Evolutionary conservation across 2,888 invertebrate species (phyloP).

Genomic region (Crioceris asparagi): DNA sequence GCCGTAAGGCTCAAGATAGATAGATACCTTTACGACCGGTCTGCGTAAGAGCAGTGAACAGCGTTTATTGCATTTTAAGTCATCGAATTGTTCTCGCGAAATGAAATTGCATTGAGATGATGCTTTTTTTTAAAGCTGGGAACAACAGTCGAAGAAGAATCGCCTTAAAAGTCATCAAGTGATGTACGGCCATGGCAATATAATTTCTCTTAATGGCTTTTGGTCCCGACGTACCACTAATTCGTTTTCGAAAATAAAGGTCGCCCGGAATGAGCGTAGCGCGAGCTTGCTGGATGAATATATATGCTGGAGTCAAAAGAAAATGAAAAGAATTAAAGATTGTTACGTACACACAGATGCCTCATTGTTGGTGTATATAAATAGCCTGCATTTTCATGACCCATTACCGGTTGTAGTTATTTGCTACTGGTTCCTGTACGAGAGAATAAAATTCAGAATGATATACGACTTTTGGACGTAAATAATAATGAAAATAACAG

Average conservation of each 20-base stretch:
- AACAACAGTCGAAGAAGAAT: constrained; percentile 12
- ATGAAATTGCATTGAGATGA: constrained; percentile 23
- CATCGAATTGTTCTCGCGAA: constrained; percentile 24
- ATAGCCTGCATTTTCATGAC: not conserved
- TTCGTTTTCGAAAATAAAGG: constrained; percentile 24
- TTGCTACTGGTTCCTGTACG: not conserved
- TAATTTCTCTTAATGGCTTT: constrained; percentile 25
- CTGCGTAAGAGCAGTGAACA: constrained; percentile 28
- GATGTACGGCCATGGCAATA: constrained; percentile 27
- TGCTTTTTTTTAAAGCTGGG: constrained; percentile 25
- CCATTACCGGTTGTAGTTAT: not conserved
- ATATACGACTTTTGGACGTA: too few relatives aligned
- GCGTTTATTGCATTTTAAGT: constrained; percentile 27
- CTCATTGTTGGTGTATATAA: too few relatives aligned
- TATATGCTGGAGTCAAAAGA: not conserved
- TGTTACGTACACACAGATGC: too few relatives aligned
- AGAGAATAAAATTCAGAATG: too few relatives aligned
- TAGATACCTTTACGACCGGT: constrained; percentile 17
- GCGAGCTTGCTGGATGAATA: too few relatives aligned
- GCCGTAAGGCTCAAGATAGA: too few relatives aligned
- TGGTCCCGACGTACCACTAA: constrained; percentile 22
- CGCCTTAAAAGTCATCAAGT: constrained; percentile 28
- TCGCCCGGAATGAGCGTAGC: constrained; percentile 11
- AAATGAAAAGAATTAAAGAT: too few relatives aligned
- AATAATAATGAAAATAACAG: too few relatives aligned